Percentiles rank a stretch among this genome's conserved stretches.
These are phyloP conservation scores for Teleopsis dalmanni DNA, from an alignment of 1,140 invertebrate species.

Conservation along the genomic window DNA sequence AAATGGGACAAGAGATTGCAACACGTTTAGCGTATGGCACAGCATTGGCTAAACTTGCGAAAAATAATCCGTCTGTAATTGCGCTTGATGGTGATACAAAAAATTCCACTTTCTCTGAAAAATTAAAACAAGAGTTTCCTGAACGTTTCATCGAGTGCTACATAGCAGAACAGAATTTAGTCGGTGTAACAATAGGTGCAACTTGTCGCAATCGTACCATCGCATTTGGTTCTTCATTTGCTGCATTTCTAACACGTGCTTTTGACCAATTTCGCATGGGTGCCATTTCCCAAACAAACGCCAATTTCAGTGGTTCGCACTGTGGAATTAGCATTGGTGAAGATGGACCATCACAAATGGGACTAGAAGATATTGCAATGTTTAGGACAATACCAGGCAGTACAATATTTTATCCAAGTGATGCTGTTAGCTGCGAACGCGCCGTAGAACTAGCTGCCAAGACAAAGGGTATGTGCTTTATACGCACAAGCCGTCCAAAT, in stretches of 20 bases:
- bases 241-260: conserved; percentile 87
- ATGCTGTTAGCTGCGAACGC: conserved; percentile 90
- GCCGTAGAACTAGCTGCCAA: conserved; percentile 95
- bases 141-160: conserved; percentile 92
- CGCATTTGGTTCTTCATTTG: conserved; percentile 89
- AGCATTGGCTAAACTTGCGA: conserved; percentile 82
- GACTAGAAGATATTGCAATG: conserved; percentile 93
- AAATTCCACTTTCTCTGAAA: conserved; percentile 96
- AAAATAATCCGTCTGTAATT: conserved; percentile 75
- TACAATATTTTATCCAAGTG: conserved; percentile 94
- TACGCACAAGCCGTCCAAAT: conserved; percentile 88
- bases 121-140: conserved; percentile 70
- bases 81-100: conserved; percentile 95
- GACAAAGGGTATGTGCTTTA: conserved; percentile 91
- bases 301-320: conserved; percentile 95
- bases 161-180: conserved; percentile 97
- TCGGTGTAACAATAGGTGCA: conserved; percentile 93
- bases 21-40: conserved; percentile 92
- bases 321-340: conserved; percentile 93
- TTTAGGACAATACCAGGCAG: conserved; percentile 87
- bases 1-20: conserved; percentile 71
- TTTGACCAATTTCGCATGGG: conserved; percentile 98
- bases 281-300: conserved; percentile 95
- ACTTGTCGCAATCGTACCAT: conserved; percentile 77
- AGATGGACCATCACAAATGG: conserved; percentile 99